Percentiles rank a stretch among this genome's conserved stretches.
Conservation (phyloP, 2,113 vertebrate species). For the Calidris pugnax region DNA sequence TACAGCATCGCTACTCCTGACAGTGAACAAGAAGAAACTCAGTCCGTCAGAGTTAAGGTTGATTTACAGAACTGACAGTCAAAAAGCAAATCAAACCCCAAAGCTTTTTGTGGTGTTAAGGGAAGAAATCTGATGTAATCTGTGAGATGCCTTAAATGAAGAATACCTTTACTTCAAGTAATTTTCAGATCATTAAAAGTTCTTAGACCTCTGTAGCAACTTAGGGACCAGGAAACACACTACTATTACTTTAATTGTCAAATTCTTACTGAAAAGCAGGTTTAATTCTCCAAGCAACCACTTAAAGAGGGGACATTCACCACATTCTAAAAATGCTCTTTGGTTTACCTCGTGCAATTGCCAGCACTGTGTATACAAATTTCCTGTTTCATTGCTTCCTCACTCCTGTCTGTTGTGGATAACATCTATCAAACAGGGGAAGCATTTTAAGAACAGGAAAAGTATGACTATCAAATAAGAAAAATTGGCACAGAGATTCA, state of each 20-base stretch:
- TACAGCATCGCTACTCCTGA: neutral
- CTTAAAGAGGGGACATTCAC: neutral
- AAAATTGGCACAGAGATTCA: neutral
- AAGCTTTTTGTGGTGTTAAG: neutral
- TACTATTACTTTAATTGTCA: neutral
- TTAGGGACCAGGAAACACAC: neutral
- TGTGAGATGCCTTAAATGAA: neutral
- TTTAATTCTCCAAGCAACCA: neutral
- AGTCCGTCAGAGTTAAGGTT: neutral
- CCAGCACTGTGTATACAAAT: neutral
- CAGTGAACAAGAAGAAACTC: neutral
- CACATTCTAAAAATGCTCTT: neutral
- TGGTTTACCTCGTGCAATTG: neutral
- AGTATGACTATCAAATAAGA: neutral
- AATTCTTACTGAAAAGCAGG: neutral
- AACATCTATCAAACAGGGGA: neutral
- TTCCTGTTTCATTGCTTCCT: slow-evolving; percentile 5
- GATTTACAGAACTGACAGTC: neutral
- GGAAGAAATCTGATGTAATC: neutral
- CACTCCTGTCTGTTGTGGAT: neutral
- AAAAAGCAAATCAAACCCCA: neutral
- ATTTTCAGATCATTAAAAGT: neutral
- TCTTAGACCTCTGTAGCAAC: neutral
- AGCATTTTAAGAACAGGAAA: slow-evolving; percentile 9
- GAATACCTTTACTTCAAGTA: neutral